These are phyloP conservation scores for Acrocephalus scirpaceus DNA, from an alignment of 2,797 vertebrate species.

Conservation along the genomic window DNA sequence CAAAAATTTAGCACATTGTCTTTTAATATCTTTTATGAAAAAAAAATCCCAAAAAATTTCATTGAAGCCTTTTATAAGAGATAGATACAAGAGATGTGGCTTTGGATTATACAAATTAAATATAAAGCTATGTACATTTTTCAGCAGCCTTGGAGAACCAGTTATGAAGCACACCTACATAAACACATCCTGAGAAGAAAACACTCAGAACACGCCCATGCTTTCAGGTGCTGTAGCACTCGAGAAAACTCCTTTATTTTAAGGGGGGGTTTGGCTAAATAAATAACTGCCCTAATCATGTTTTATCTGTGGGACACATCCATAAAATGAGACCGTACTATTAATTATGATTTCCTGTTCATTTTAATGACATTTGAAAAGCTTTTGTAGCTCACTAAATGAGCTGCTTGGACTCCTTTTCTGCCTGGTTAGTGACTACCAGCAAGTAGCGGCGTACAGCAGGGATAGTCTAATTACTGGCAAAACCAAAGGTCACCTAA, in stretches of 20 bases:
- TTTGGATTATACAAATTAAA: neutral
- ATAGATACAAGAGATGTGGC: neutral
- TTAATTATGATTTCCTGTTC: constrained; percentile 65
- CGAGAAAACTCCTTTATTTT: neutral
- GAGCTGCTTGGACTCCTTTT: constrained; percentile 73
- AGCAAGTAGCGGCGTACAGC: constrained; percentile 76
- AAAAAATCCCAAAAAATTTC: neutral
- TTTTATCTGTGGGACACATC: neutral
- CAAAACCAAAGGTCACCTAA: constrained; percentile 88
- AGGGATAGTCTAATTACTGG: constrained; percentile 87
- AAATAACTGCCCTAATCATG: neutral
- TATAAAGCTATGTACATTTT: neutral
- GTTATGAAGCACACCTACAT: neutral
- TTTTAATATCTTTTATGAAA: neutral
- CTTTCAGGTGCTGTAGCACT: neutral
- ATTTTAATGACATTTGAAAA: constrained; percentile 85
- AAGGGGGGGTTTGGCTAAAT: neutral
- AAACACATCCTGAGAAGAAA: neutral
- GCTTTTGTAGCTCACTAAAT: constrained; percentile 81
- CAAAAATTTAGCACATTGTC: neutral
- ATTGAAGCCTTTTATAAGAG: neutral
- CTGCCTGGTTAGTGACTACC: constrained; percentile 53
- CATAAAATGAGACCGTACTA: constrained; percentile 8
- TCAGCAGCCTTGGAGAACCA: neutral
- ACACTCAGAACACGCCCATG: neutral